Percentiles rank a stretch among this genome's conserved stretches.
Evolutionary conservation across 2,113 vertebrate genomes (phyloP).

Genomic region (Otocyon megalotis): DNA sequence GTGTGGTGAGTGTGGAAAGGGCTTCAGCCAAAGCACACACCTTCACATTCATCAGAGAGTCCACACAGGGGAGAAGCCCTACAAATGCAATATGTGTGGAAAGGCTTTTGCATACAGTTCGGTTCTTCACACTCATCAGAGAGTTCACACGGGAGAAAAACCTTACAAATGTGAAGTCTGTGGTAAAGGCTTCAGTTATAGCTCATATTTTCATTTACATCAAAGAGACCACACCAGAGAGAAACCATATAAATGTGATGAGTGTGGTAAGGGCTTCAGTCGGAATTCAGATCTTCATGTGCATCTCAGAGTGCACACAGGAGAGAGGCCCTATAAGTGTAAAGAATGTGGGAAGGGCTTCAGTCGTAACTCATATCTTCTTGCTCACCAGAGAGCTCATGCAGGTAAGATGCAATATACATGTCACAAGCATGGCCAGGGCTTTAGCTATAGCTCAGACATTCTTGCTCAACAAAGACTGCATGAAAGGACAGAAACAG

Average conservation of each 20-base stretch:
- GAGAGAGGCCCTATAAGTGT: neutral
- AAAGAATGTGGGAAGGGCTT: neutral
- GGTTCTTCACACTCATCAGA: neutral
- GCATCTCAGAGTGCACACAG: neutral
- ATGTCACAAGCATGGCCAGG: accelerated
- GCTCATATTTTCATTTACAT: slow-evolving; percentile 53
- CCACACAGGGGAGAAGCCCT: slow-evolving; percentile 1
- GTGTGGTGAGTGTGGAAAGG: neutral
- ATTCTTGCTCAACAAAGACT: neutral
- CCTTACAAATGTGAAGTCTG: neutral
- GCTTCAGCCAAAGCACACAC: slow-evolving; percentile 9
- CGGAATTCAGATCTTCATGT: neutral
- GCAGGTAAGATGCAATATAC: accelerated
- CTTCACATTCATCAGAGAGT: slow-evolving; percentile 32
- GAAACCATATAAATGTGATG: slow-evolving; percentile 60
- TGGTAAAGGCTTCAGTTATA: slow-evolving; percentile 38
- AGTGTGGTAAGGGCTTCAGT: slow-evolving; percentile 57
- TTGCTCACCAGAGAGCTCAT: neutral
- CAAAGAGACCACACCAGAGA: slow-evolving; percentile 48
- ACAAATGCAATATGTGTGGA: neutral
- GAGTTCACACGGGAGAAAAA: slow-evolving; percentile 1
- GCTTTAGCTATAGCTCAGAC: neutral
- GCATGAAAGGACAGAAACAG: neutral
- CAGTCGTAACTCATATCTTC: neutral
- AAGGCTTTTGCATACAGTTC: neutral